These are phyloP conservation scores for Fukomys damarensis DNA, from an alignment of 2,113 vertebrate genomes.

Conservation along the genomic window DNA sequence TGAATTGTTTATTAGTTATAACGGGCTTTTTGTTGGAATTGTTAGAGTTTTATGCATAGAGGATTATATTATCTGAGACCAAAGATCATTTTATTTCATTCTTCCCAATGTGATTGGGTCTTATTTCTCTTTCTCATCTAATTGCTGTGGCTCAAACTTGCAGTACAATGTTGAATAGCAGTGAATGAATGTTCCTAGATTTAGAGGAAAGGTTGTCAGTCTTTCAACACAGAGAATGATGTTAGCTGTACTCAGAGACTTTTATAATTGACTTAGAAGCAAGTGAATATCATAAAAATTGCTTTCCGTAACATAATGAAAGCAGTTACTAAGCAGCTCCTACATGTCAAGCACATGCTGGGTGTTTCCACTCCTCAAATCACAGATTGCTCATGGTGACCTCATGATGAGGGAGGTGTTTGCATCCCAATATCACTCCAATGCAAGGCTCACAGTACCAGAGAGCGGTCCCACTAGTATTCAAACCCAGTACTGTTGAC, in stretches of 20 bases:
- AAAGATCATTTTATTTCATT: neutral
- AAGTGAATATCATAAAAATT: neutral
- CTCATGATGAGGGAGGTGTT: neutral
- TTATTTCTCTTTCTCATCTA: neutral
- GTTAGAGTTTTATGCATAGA: constrained; percentile 1
- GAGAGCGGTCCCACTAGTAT: neutral
- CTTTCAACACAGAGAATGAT: neutral
- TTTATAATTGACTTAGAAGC: neutral
- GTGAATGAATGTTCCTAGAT: neutral
- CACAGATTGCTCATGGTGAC: neutral
- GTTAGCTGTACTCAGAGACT: neutral
- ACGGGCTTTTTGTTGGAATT: neutral
- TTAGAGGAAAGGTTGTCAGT: neutral
- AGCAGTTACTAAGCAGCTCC: neutral
- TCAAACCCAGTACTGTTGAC: neutral
- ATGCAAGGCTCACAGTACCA: neutral
- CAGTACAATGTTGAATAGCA: neutral
- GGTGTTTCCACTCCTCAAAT: neutral
- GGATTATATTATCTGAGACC: neutral
- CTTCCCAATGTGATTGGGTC: neutral
- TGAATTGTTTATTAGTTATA: constrained; percentile 1
- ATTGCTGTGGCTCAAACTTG: neutral
- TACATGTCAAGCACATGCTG: neutral
- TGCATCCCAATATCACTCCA: neutral
- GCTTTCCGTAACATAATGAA: neutral